Evolutionary conservation across 2,113 vertebrate genomes (phyloP).

Genomic region (Dissostichus mawsoni): DNA sequence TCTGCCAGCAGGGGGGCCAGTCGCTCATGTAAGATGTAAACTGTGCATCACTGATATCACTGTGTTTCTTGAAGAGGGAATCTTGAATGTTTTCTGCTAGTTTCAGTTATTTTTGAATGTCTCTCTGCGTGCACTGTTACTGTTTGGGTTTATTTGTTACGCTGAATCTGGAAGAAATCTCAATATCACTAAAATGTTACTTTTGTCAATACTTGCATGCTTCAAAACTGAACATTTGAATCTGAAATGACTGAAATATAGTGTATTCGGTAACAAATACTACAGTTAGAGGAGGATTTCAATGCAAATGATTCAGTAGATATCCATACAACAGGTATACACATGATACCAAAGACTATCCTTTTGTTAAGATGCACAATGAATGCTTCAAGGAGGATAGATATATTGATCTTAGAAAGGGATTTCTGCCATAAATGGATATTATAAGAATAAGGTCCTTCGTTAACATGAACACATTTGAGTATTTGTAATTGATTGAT

Average conservation of each 20-base stretch:
- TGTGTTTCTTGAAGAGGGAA: neutral
- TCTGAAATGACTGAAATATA: neutral
- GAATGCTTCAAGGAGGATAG: neutral
- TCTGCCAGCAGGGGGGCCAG: slow-evolving; percentile 63
- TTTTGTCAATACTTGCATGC: neutral
- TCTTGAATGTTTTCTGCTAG: neutral
- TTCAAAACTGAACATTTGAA: neutral
- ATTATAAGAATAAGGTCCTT: too few relatives aligned
- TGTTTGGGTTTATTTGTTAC: slow-evolving; percentile 4
- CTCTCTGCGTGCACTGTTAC: neutral
- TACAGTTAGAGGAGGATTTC: neutral
- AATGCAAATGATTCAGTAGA: slow-evolving; percentile 14
- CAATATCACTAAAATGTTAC: neutral
- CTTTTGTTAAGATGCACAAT: neutral
- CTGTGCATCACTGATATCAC: neutral
- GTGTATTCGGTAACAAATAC: neutral
- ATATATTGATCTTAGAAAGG: neutral
- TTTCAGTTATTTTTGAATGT: neutral
- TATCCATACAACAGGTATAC: neutral
- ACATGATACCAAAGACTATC: slow-evolving; percentile 26
- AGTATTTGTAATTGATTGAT: too few relatives aligned
- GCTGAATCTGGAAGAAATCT: neutral
- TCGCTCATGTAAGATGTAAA: neutral
- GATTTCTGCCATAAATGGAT: neutral
- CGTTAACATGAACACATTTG: too few relatives aligned